Percentiles rank a stretch among this genome's conserved stretches.
phyloP scores from a whole-genome alignment of 2,888 invertebrate genomes.

The Hemicrepidius hirtus region DNA sequence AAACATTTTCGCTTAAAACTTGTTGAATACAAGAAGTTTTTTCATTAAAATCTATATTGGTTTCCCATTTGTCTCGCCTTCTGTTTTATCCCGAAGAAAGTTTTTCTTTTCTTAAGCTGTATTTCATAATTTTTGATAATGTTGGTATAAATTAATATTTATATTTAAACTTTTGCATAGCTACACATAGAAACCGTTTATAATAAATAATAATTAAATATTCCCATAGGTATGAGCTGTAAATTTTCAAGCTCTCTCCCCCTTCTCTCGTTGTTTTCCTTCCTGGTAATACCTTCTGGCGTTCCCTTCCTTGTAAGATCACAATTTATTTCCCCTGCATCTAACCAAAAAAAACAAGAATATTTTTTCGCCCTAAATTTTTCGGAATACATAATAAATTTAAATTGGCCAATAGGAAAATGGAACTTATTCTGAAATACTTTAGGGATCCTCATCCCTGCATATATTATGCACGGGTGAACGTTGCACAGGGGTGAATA shows the following conservation, averaged over 20 bases:
- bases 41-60: too few species aligned
- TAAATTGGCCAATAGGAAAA: constrained; percentile 37
- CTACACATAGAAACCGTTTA: too few species aligned
- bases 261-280: not conserved
- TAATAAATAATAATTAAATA: not conserved
- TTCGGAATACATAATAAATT: constrained; percentile 35
- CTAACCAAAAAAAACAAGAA: constrained; percentile 15
- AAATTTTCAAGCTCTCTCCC: not conserved
- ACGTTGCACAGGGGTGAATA: constrained; percentile 51
- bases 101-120: too few species aligned
- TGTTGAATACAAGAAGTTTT: too few species aligned
- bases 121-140: too few species aligned
- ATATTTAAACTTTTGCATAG: too few species aligned
- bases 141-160: too few species aligned
- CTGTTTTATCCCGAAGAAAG: too few species aligned
- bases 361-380: constrained; percentile 11
- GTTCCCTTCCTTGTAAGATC: not conserved
- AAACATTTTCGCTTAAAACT: too few species aligned
- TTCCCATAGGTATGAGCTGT: not conserved
- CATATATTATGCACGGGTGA: constrained; percentile 48
- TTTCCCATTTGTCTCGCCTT: too few species aligned
- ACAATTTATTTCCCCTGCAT: not conserved
- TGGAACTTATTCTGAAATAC: constrained; percentile 35
- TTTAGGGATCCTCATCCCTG: constrained; percentile 30
- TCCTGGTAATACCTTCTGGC: not conserved